phyloP scores from a whole-genome alignment of 2,113 vertebrate genomes.

The Micronycteris hirsuta region DNA sequence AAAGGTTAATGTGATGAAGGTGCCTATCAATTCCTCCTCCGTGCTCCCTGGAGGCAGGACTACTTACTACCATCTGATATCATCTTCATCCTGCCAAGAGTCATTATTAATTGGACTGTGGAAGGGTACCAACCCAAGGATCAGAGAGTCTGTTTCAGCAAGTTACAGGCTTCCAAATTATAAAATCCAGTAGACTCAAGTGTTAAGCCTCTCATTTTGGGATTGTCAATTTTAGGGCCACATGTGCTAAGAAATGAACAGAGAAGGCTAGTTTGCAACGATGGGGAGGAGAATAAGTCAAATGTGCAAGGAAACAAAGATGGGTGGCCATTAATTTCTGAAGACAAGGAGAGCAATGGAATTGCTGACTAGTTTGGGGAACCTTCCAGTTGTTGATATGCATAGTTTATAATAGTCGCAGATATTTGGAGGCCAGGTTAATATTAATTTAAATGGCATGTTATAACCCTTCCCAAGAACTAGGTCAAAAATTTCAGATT shows the following conservation, averaged over 20 bases:
- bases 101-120: not conserved
- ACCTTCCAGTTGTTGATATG: not conserved
- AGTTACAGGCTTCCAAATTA: not conserved
- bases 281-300: not conserved
- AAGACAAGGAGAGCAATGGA: not conserved
- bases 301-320: not conserved
- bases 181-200: not conserved
- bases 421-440: not conserved
- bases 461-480: not conserved
- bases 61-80: not conserved
- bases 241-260: not conserved
- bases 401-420: not conserved
- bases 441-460: not conserved
- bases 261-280: not conserved
- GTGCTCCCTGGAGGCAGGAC: not conserved
- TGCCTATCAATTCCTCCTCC: not conserved
- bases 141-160: not conserved
- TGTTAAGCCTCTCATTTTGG: not conserved
- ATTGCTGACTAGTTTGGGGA: not conserved
- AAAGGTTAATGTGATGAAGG: not conserved
- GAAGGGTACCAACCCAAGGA: not conserved
- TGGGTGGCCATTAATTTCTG: not conserved
- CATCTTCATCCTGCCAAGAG: not conserved
- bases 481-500: not conserved
- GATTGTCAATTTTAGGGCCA: not conserved